These are phyloP conservation scores for Nephrocerus scutellatus DNA, from an alignment of 2,888 invertebrate genomes.

Conservation along the genomic window DNA sequence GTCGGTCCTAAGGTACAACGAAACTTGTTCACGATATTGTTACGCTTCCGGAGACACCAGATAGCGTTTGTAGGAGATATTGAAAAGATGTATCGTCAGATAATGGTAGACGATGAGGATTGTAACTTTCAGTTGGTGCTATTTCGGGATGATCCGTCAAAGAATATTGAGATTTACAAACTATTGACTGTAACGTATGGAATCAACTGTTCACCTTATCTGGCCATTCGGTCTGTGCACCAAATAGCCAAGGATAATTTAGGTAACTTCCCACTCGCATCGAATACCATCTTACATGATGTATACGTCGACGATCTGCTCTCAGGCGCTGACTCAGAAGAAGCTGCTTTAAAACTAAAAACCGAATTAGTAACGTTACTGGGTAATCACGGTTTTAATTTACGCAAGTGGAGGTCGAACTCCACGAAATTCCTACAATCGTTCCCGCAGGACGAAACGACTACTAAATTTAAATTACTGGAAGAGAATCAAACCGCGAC, in stretches of 20 bases:
- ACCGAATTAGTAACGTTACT: no score
- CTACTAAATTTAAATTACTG: no score
- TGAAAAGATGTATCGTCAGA: constrained; percentile 19
- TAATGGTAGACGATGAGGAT: constrained; percentile 14
- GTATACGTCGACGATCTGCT: constrained; percentile 21
- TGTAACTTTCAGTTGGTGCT: constrained; percentile 18
- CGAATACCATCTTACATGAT: constrained; percentile 8
- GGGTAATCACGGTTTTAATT: no score
- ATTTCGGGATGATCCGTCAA: constrained; percentile 9
- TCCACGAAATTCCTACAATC: no score
- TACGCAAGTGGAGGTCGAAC: no score
- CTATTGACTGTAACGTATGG: constrained; percentile 16
- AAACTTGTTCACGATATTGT: constrained; percentile 14
- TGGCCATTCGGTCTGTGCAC: constrained; percentile 17
- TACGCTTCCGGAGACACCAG: constrained; percentile 15
- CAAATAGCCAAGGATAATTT: constrained; percentile 15
- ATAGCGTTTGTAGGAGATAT: constrained; percentile 21
- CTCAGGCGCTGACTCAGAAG: constrained; percentile 9
- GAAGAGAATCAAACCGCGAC: no score
- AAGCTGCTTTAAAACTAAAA: constrained; percentile 8
- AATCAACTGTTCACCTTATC: constrained; percentile 17
- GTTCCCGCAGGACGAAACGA: no score
- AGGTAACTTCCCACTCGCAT: constrained; percentile 14
- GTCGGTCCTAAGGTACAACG: constrained; percentile 18
- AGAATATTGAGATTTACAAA: no score